phyloP scores from a whole-genome alignment of 1,140 invertebrate genomes.

The Brachionus paranguensis region DNA sequence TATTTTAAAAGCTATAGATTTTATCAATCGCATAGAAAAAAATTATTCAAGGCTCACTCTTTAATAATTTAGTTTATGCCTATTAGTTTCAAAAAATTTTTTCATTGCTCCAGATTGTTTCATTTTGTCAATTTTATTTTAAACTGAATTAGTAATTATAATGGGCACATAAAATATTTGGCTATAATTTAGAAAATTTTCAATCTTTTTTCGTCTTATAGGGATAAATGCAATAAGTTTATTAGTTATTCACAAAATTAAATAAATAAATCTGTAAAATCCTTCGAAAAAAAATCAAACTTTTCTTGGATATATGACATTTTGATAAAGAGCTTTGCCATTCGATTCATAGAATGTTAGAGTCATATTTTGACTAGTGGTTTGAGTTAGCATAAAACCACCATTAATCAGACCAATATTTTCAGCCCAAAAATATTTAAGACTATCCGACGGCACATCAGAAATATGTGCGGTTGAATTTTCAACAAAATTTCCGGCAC shows the following conservation, averaged over 20 bases:
- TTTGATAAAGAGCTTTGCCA: conserved; percentile 44
- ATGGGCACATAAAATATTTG: no score
- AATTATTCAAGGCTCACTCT: no score
- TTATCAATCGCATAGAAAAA: no score
- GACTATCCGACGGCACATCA: conserved; percentile 47
- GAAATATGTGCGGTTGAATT: conserved; percentile 45
- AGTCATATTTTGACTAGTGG: conserved; percentile 48
- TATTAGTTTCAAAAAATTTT: no score
- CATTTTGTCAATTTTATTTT: no score
- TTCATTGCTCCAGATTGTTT: no score
- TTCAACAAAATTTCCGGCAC: conserved; percentile 54
- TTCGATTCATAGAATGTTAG: conserved; percentile 48
- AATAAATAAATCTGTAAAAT: not conserved
- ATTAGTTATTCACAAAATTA: not conserved
- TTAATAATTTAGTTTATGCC: no score
- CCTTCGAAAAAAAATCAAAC: not conserved
- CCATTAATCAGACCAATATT: conserved; percentile 44
- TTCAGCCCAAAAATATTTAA: conserved; percentile 53
- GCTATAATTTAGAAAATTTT: no score
- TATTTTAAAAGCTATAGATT: no score
- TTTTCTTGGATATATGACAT: conserved; percentile 44
- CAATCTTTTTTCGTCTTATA: no score
- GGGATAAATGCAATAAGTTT: not conserved
- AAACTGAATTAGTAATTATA: no score
- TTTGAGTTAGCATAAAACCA: conserved; percentile 52